These are phyloP conservation scores for Drosophila colorata DNA, from an alignment of 2,888 invertebrate genomes.

Conservation along the genomic window DNA sequence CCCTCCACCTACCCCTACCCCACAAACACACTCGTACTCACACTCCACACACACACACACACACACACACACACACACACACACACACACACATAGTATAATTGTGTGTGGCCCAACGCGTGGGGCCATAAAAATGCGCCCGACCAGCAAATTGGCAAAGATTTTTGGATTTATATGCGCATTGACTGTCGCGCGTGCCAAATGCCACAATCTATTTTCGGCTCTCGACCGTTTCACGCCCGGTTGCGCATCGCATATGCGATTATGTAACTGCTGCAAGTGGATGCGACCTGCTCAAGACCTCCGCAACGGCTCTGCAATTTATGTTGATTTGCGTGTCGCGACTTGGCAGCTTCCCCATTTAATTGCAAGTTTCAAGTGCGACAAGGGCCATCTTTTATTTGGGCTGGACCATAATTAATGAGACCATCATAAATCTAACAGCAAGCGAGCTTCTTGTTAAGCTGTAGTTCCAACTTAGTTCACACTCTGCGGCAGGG, in stretches of 20 bases:
- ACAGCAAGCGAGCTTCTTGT: slow-evolving; percentile 43
- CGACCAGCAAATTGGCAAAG: slow-evolving; percentile 63
- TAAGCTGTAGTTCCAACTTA: slow-evolving; percentile 34
- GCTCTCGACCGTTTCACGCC: slow-evolving; percentile 31
- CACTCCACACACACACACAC: background rate
- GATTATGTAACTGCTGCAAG: slow-evolving; percentile 29
- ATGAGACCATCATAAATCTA: slow-evolving; percentile 77
- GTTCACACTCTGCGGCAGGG: slow-evolving; percentile 15
- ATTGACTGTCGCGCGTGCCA: slow-evolving; percentile 71
- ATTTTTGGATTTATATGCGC: slow-evolving; percentile 49
- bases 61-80: background rate
- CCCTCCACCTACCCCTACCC: background rate
- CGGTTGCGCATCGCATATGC: slow-evolving; percentile 29
- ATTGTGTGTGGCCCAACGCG: background rate
- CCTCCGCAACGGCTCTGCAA: slow-evolving; percentile 43
- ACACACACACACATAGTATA: background rate
- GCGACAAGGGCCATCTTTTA: slow-evolving; percentile 64
- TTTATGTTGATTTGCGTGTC: slow-evolving; percentile 79
- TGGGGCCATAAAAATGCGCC: slow-evolving; percentile 63
- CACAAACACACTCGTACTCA: too few relatives aligned
- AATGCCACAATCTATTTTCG: slow-evolving; percentile 59
- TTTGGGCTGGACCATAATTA: slow-evolving; percentile 67
- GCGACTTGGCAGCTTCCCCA: slow-evolving; percentile 44
- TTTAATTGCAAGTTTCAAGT: slow-evolving; percentile 73
- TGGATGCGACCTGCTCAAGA: slow-evolving; percentile 8